Percentiles rank a stretch among this genome's conserved stretches.
Conservation (phyloP, 2,797 vertebrate species). For the Cynodonichthys magdalenae region DNA sequence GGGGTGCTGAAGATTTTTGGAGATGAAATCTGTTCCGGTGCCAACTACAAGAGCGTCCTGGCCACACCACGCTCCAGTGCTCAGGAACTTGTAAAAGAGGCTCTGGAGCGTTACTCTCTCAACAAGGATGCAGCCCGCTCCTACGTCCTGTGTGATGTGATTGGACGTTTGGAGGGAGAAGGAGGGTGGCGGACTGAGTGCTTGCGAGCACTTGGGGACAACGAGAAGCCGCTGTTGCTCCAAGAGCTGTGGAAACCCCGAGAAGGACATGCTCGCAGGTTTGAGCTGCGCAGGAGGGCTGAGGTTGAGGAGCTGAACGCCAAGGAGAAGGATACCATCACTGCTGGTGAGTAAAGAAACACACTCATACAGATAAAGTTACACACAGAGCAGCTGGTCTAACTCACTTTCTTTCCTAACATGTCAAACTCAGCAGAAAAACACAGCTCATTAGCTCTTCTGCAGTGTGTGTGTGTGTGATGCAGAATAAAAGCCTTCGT, state of each 20-base stretch:
- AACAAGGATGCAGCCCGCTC: constrained; percentile 82
- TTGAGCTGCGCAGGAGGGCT: constrained; percentile 88
- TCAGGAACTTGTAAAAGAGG: constrained; percentile 92
- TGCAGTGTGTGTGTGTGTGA: constrained; percentile 16
- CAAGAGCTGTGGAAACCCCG: constrained; percentile 95
- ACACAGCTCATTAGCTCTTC: constrained; percentile 60
- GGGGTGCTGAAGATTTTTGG: constrained; percentile 95
- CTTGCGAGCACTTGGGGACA: constrained; percentile 88
- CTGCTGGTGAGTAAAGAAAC: constrained; percentile 86
- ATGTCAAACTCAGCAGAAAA: constrained; percentile 72
- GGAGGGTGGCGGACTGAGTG: constrained; percentile 90
- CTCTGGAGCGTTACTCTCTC: constrained; percentile 91
- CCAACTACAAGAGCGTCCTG: constrained; percentile 96
- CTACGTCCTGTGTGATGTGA: constrained; percentile 92
- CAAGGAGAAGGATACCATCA: constrained; percentile 92
- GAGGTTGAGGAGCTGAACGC: constrained; percentile 92
- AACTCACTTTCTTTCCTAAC: constrained; percentile 55
- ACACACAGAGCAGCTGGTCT: constrained; percentile 52
- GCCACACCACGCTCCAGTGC: constrained; percentile 90
- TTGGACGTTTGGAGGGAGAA: constrained; percentile 85
- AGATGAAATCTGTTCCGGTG: constrained; percentile 89
- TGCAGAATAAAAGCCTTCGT: constrained; percentile 35
- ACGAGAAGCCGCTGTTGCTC: constrained; percentile 92
- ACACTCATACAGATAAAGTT: constrained; percentile 17
- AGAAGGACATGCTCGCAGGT: constrained; percentile 90